phyloP scores from a whole-genome alignment of 2,113 vertebrate species.

The Corythornis cristatus region DNA sequence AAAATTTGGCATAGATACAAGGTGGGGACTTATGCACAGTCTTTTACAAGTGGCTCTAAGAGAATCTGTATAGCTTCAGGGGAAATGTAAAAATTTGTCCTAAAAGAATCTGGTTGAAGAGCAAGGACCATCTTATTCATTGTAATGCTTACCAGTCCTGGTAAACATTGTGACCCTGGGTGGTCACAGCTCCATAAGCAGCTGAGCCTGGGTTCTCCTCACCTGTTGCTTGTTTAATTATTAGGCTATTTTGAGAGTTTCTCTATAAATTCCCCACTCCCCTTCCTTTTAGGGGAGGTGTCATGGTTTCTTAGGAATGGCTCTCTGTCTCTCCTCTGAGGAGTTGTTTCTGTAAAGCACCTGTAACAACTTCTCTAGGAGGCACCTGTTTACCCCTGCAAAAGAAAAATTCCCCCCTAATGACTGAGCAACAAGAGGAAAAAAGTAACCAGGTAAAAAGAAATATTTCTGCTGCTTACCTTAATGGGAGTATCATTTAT shows the following conservation, averaged over 20 bases:
- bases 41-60: background rate
- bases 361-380: background rate
- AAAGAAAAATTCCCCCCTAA: background rate
- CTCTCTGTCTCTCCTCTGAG: background rate
- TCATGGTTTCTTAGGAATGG: background rate
- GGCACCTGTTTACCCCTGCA: background rate
- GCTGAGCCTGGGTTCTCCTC: background rate
- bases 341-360: background rate
- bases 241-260: background rate
- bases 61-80: background rate
- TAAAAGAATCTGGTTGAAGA: background rate
- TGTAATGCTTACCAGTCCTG: background rate
- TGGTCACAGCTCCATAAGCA: background rate
- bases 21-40: background rate
- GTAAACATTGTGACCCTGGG: too few relatives aligned
- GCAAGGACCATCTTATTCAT: background rate
- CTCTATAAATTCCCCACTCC: background rate
- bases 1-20: background rate
- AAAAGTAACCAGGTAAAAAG: background rate
- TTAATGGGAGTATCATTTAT: background rate
- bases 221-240: slow-evolving; percentile 31
- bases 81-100: background rate
- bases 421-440: background rate
- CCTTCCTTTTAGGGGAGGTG: background rate
- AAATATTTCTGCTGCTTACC: background rate